Conservation (phyloP, 2,113 vertebrate species). For the Ciconia stormi region DNA sequence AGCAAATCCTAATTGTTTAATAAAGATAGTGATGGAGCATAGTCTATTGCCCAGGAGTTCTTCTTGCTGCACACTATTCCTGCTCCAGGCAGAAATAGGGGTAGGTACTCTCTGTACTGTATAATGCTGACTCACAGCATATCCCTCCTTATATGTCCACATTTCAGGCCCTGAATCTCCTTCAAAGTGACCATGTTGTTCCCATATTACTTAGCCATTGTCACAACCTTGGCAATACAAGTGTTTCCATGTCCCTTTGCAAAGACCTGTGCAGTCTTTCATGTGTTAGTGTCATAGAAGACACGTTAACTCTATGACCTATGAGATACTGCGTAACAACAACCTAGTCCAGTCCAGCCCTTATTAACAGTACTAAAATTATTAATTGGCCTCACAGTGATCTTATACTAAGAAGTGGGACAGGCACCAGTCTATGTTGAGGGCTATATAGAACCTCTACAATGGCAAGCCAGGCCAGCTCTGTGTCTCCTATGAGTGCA, state of each 20-base stretch:
- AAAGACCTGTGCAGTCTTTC: background rate
- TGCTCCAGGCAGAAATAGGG: background rate
- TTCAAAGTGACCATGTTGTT: background rate
- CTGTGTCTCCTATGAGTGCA: background rate
- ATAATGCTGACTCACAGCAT: background rate
- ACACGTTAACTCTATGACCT: background rate
- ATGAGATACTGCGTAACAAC: background rate
- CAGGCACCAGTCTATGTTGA: background rate
- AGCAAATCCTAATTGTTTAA: background rate
- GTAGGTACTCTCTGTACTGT: background rate
- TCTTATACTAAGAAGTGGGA: background rate
- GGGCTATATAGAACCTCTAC: background rate
- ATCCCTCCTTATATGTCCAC: background rate
- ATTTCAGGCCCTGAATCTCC: background rate
- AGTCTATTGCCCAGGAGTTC: background rate
- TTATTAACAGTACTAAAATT: background rate
- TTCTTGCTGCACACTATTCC: background rate
- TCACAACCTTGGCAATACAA: background rate
- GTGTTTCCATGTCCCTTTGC: background rate
- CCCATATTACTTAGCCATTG: background rate
- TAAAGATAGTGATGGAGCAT: background rate
- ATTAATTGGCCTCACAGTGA: fast-evolving
- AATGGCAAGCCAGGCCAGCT: background rate
- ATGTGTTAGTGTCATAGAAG: background rate
- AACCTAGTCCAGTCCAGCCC: background rate